These are phyloP conservation scores for Lumbricus terrestris DNA, from an alignment of 2,888 invertebrate species.

Conservation along the genomic window DNA sequence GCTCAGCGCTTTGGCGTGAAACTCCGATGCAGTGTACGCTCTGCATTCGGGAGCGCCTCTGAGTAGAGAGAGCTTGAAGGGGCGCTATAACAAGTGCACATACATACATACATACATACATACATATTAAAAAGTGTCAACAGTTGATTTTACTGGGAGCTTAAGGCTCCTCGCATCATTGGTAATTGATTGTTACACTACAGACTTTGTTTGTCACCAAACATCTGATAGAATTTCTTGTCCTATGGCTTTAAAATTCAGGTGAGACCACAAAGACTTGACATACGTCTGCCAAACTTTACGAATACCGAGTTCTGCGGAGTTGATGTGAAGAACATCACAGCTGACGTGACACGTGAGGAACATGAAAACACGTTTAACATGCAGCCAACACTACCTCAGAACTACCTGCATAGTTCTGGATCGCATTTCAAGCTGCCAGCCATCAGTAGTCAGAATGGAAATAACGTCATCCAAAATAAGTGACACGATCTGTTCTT, in stretches of 20 bases:
- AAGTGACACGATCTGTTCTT: neutral
- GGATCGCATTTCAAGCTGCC: neutral
- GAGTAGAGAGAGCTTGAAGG: no score
- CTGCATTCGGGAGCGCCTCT: no score
- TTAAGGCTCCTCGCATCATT: no score
- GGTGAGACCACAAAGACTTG: constrained; percentile 18
- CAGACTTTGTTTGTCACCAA: neutral
- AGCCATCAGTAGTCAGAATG: neutral
- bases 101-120: no score
- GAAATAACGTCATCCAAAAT: neutral
- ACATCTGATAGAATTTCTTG: neutral
- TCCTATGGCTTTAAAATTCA: neutral
- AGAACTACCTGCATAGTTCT: neutral
- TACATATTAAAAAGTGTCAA: no score
- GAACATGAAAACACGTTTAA: neutral
- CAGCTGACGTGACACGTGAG: neutral
- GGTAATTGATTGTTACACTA: no score
- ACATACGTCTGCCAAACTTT: constrained; percentile 32
- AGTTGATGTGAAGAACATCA: neutral
- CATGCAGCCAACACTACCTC: neutral
- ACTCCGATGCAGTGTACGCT: no score
- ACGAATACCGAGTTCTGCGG: constrained; percentile 19
- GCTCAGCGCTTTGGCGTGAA: no score
- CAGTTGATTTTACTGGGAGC: no score
- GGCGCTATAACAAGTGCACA: no score